Evolutionary conservation across 2,888 invertebrate species (phyloP), one percentile per base, ranked within the genome.

Genomic region (Eurytoma adleriae): DNA sequence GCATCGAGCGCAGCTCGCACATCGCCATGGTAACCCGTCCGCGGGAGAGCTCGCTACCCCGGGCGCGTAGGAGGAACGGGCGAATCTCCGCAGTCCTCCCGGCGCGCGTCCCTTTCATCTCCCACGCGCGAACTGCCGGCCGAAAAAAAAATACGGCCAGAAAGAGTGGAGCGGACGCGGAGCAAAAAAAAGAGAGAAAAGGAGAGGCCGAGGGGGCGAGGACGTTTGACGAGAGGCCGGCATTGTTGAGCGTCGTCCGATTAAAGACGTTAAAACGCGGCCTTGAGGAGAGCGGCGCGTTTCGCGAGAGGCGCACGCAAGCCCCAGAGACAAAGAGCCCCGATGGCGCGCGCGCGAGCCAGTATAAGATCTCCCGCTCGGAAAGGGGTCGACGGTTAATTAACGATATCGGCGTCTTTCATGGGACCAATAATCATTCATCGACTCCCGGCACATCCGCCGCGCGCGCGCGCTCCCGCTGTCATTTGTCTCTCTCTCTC

Each of bases 391-490:
- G 81, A 27, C 80, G 82, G 79, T 85, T 85, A 86, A 86, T 87
- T 85, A 86, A 83, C 84, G 83, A 74, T 82, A 78, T 84, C 81
- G 83, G 81, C 57, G 84, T 82, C 83, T 84, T 86, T 82, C 81
- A 83, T 79, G 81, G 79, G 68, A 77, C 79, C 40, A 40, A 40
- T 40, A 83, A 83, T 87, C 86, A 85, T 83, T 86, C 84, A 86
- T 84, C 24, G 61, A 24, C 50, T 72, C 72, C 54, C 54, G 64
- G 64, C 14, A 64, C 52, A 64, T 73, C 61, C 56, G 62, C 27
- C 14, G 30, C 4, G 20, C 27, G 14, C 20, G 27, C 52, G 27
- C 14, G 14, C 4, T 62, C 27, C 30, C 24, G 27, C 54, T 54
- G 54, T n/a, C 14, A 54, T 14, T n/a, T n/a, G 14, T 54, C 54